phyloP scores from a whole-genome alignment of 2,797 vertebrate species.

The Setipinna tenuifilis region DNA sequence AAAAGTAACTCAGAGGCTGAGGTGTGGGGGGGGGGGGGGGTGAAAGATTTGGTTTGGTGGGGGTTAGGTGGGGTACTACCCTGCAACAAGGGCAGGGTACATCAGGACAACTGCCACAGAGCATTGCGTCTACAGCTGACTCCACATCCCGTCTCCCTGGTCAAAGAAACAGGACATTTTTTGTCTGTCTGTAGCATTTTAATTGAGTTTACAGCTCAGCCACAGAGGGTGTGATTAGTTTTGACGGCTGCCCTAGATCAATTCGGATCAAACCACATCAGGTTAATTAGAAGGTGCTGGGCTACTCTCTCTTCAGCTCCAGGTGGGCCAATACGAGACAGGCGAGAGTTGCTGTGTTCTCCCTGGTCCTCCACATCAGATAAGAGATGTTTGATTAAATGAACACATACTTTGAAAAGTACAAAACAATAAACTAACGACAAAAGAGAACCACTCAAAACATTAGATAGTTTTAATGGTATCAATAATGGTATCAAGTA shows the following conservation, averaged over 20 bases:
- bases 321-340: neutral
- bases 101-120: no score
- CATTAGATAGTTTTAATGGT: neutral
- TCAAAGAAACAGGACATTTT: neutral
- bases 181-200: neutral
- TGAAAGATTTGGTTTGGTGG: no score
- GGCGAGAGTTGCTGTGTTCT: neutral
- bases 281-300: neutral
- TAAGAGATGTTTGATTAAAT: no score
- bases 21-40: no score
- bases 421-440: neutral
- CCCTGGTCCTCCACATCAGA: no score
- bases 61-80: neutral
- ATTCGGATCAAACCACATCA: neutral
- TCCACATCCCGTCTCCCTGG: neutral
- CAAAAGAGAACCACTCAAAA: neutral
- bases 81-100: neutral
- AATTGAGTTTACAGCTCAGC: neutral
- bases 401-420: no score
- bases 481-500: neutral
- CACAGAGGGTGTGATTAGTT: neutral
- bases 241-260: neutral
- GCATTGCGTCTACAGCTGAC: no score
- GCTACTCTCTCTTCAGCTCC: neutral
- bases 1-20: neutral